Base-by-base conservation (phyloP, 2,113 vertebrate genomes). In the Actinemys pallida region DNA sequence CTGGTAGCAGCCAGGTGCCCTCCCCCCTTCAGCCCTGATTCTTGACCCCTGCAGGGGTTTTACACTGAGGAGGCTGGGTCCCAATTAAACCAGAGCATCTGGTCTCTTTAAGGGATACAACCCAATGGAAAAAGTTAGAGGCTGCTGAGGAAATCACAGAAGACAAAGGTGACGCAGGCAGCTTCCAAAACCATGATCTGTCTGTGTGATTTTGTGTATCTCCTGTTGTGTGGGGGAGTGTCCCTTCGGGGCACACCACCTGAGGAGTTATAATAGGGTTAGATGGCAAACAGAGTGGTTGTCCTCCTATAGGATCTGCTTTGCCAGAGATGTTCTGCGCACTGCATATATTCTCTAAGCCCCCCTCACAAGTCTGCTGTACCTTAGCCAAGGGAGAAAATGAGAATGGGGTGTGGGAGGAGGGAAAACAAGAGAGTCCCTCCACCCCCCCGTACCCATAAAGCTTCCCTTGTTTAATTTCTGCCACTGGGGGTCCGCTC, bases 401-500 rank as follows among this genome's bases (percentile, higher is more conserved):
- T 47, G 6, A 39, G 17, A 79, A 47, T 6, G 24, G 49, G n/a
- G 27, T 1, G 42, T 50, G 9, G 35, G 52, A 49, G 45, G 25
- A 59, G 53, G 31, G 52, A 49, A 24, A 57, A 8, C 50, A 78
- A 29, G 25, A 29, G 22, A 52, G 22, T 79, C 69, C 45, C 91
- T 53, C 89, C 90, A 24, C 84, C 59, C 89, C 31, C 54, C 22
- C 78, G 69, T 39, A 2, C n/a, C 92, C 86, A 94, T 92, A 97
- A 97, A 98, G 94, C 93, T 72, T 92, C 94, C 90, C 96, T 95
- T 95, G 96, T 97, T 96, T 89, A 39, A 22, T 91, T 83, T 42
- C 87, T 76, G 65, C 96, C 0, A 0, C 81, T 90, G 93, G 89
- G 88, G 93, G 91, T 86, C 50, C 89, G 90, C 94, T 93, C 94